phyloP scores from a whole-genome alignment of 2,797 vertebrate genomes.

The Neoniphon sammara region DNA sequence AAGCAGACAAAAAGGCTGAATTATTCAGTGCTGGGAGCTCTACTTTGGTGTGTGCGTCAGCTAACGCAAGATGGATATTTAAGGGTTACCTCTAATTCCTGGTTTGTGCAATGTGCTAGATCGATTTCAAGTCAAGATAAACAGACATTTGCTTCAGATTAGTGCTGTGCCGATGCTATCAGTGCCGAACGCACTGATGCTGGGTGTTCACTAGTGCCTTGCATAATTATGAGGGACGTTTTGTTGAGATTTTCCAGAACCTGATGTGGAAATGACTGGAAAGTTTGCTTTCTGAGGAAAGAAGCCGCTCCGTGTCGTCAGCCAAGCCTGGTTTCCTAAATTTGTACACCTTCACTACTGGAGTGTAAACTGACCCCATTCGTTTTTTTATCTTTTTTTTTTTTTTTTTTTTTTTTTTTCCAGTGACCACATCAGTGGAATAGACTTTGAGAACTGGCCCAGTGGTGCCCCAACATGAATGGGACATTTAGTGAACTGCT shows the following conservation, averaged over 20 bases:
- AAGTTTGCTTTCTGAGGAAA: slow-evolving; percentile 52
- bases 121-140: slow-evolving; percentile 61
- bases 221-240: slow-evolving; percentile 67
- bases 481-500: slow-evolving; percentile 78
- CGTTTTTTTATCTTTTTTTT: slow-evolving; percentile 54
- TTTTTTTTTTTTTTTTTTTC: slow-evolving; percentile 23
- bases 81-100: slow-evolving; percentile 41
- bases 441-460: slow-evolving; percentile 65
- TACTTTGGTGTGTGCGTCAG: slow-evolving; percentile 25
- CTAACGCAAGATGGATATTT: slow-evolving; percentile 51
- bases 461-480: slow-evolving; percentile 70
- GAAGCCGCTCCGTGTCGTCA: slow-evolving; percentile 66
- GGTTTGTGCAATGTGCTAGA: slow-evolving; percentile 31
- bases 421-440: slow-evolving; percentile 78
- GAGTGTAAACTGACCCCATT: slow-evolving; percentile 70
- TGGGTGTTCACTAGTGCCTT: slow-evolving; percentile 54
- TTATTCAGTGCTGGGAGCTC: slow-evolving; percentile 17
- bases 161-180: slow-evolving; percentile 55
- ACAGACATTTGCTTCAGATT: slow-evolving; percentile 75
- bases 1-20: slow-evolving; percentile 13
- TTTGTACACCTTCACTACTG: slow-evolving; percentile 71
- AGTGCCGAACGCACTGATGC: slow-evolving; percentile 29
- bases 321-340: slow-evolving; percentile 71
- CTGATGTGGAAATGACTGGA: slow-evolving; percentile 64
- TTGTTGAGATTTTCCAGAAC: slow-evolving; percentile 76